A percentile compares a stretch with the other conserved stretches of the same genome.
phyloP scores from a whole-genome alignment of 2,797 vertebrate genomes.

The Cyclopterus lumpus region DNA sequence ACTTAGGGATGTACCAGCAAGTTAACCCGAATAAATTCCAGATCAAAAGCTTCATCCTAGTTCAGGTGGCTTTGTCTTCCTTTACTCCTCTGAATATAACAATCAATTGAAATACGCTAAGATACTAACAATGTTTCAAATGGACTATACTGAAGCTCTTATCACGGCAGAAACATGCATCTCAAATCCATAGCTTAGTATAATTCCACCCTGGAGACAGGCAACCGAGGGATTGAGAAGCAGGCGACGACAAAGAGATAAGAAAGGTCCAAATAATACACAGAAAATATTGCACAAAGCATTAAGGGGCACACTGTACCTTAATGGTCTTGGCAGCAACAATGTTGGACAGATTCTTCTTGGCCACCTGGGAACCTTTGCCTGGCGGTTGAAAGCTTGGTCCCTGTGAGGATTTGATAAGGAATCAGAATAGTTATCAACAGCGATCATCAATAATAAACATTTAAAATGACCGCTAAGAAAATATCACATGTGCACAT shows the following conservation, averaged over 20 bases:
- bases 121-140: slow-evolving; percentile 6
- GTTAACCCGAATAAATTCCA: slow-evolving; percentile 18
- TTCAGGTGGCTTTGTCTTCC: background rate
- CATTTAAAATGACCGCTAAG: slow-evolving; percentile 3
- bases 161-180: slow-evolving; percentile 27
- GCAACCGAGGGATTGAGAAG: slow-evolving; percentile 26
- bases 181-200: slow-evolving; percentile 38
- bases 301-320: slow-evolving; percentile 79
- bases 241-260: slow-evolving; percentile 21
- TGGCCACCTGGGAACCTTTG: slow-evolving; percentile 50
- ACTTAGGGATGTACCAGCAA: slow-evolving; percentile 29
- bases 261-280: slow-evolving; percentile 23
- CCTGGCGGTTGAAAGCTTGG: slow-evolving; percentile 62
- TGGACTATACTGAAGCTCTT: slow-evolving; percentile 18
- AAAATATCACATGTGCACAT: slow-evolving; percentile 18
- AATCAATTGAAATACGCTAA: background rate
- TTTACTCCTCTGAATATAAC: slow-evolving; percentile 14
- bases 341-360: slow-evolving; percentile 74
- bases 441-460: slow-evolving; percentile 40
- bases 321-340: slow-evolving; percentile 86
- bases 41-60: slow-evolving; percentile 18
- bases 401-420: slow-evolving; percentile 80
- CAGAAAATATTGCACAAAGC: slow-evolving; percentile 16
- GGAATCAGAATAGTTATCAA: slow-evolving; percentile 50
- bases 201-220: slow-evolving; percentile 57